phyloP scores from a whole-genome alignment of 1,140 invertebrate species.

The Pectinophora gossypiella region DNA sequence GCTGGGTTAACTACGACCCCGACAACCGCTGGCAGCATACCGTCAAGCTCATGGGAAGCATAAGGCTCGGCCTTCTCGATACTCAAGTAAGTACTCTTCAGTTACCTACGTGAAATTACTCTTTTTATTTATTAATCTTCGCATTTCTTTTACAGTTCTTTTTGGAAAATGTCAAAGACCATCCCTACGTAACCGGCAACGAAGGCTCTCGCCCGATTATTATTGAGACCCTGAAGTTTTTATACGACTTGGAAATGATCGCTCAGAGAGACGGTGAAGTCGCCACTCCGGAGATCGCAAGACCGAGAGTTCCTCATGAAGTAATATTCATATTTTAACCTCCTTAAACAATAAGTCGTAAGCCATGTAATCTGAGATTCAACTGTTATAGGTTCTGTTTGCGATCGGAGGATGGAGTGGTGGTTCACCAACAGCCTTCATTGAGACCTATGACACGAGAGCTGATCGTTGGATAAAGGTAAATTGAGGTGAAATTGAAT shows the following conservation, averaged over 20 bases:
- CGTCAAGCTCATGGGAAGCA: slow-evolving; percentile 84
- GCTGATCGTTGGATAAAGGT: slow-evolving; percentile 81
- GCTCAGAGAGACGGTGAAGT: slow-evolving; percentile 76
- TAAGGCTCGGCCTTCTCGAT: slow-evolving; percentile 89
- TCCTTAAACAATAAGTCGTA: no score
- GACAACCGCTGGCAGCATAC: slow-evolving; percentile 80
- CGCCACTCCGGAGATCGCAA: slow-evolving; percentile 77
- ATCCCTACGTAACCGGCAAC: slow-evolving; percentile 79
- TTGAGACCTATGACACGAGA: slow-evolving; percentile 87
- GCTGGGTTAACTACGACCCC: slow-evolving; percentile 78
- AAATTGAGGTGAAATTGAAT: neutral
- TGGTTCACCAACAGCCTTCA: slow-evolving; percentile 84
- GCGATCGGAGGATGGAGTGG: slow-evolving; percentile 89
- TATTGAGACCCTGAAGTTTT: slow-evolving; percentile 78
- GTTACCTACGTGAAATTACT: neutral
- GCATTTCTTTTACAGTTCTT: slow-evolving; percentile 63
- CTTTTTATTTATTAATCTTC: neutral
- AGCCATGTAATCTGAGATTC: no score
- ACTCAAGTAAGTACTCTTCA: slow-evolving; percentile 76
- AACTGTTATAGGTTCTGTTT: slow-evolving; percentile 77
- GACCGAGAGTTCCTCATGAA: slow-evolving; percentile 82
- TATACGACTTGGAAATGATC: slow-evolving; percentile 78
- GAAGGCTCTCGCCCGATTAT: slow-evolving; percentile 81
- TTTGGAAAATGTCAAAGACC: slow-evolving; percentile 78
- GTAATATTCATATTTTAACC: slow-evolving; percentile 20